phyloP scores from a whole-genome alignment of 1,140 invertebrate species.

The Tetraneura akinire region DNA sequence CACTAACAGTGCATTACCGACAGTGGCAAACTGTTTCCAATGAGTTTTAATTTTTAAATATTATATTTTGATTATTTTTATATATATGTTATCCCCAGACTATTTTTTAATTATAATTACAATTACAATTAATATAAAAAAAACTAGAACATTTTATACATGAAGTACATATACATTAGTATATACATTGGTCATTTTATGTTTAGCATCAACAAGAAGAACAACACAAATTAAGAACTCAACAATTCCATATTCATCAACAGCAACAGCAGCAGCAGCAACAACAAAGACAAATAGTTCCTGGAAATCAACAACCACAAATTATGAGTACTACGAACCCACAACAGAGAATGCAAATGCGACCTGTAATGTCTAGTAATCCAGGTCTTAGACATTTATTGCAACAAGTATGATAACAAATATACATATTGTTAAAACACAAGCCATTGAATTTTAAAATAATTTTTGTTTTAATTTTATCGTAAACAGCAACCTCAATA shows the following conservation, averaged over 20 bases:
- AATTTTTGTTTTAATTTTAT: constrained; percentile 55
- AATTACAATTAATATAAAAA: too few relatives aligned
- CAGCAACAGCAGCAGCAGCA: constrained; percentile 55
- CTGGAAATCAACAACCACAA: constrained; percentile 52
- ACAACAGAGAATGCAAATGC: constrained; percentile 65
- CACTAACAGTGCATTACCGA: too few relatives aligned
- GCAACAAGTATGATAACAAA: constrained; percentile 64
- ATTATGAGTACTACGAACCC: constrained; percentile 58
- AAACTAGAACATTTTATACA: too few relatives aligned
- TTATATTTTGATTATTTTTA: too few relatives aligned
- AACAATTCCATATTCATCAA: constrained; percentile 53
- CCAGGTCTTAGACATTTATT: constrained; percentile 71
- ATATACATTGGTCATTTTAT: not conserved
- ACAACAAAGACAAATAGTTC: constrained; percentile 56
- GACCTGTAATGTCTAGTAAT: constrained; percentile 64
- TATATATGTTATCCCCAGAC: too few relatives aligned
- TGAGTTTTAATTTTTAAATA: too few relatives aligned
- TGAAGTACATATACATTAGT: too few relatives aligned
- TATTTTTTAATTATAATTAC: too few relatives aligned
- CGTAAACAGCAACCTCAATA: constrained; percentile 62
- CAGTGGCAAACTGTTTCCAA: too few relatives aligned
- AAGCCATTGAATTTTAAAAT: too few relatives aligned
- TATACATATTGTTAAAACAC: not conserved
- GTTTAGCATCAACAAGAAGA: constrained; percentile 55
- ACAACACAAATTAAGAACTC: constrained; percentile 56